Percentiles rank a stretch among this genome's conserved stretches.
Evolutionary conservation across 2,888 invertebrate genomes (phyloP).

Genomic region (Hofmannophila pseudospretella): DNA sequence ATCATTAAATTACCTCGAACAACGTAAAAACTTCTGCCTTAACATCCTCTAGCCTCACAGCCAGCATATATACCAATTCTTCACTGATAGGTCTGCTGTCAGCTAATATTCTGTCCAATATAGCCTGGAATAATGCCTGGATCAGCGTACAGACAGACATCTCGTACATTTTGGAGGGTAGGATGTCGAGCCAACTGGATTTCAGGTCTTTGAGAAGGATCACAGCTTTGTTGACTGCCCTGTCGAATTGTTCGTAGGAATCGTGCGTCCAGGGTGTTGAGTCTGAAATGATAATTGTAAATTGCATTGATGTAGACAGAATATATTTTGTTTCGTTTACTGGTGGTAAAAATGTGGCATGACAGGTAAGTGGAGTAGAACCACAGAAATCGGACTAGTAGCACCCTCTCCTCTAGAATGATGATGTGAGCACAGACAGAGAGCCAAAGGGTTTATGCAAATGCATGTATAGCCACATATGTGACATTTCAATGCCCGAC

Average conservation of each 20-base stretch:
- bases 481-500: too few relatives aligned
- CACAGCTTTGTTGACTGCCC: slow-evolving; percentile 48
- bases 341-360: too few relatives aligned
- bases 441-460: too few relatives aligned
- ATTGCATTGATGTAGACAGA: too few relatives aligned
- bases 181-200: slow-evolving; percentile 42
- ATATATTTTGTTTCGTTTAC: too few relatives aligned
- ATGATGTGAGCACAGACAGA: too few relatives aligned
- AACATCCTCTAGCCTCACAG: slow-evolving; percentile 43
- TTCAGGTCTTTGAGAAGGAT: slow-evolving; percentile 47
- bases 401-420: too few relatives aligned
- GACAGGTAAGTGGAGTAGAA: too few relatives aligned
- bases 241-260: slow-evolving; percentile 51
- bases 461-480: too few relatives aligned
- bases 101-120: slow-evolving; percentile 45
- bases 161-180: slow-evolving; percentile 58
- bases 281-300: slow-evolving; percentile 25
- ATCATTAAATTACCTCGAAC: slow-evolving; percentile 58
- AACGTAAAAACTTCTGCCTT: slow-evolving; percentile 35
- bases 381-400: too few relatives aligned
- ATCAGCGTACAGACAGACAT: slow-evolving; percentile 51
- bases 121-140: slow-evolving; percentile 45
- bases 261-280: slow-evolving; percentile 44
- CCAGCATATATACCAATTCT: slow-evolving; percentile 52
- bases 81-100: slow-evolving; percentile 48